A percentile compares a stretch with the other conserved stretches of the same genome.
phyloP scores from a whole-genome alignment of 2,797 vertebrate genomes.

The Mormyrops attenuatus region DNA sequence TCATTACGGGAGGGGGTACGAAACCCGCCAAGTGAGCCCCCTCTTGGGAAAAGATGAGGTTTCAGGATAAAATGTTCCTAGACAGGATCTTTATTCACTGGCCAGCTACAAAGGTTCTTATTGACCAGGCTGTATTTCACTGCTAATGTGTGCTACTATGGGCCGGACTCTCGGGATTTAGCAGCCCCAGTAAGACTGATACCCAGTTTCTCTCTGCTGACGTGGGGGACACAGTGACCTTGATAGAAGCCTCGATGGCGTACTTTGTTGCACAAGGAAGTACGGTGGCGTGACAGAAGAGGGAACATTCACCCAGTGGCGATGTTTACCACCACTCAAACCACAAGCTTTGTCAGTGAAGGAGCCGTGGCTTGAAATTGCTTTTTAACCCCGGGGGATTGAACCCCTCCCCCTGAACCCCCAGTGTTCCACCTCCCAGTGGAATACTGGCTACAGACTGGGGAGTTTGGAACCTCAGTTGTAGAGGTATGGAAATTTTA shows the following conservation, averaged over 20 bases:
- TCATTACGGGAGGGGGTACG: neutral
- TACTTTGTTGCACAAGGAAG: neutral
- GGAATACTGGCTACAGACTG: neutral
- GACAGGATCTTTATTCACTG: conserved; percentile 1
- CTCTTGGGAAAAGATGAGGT: neutral
- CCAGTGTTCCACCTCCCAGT: neutral
- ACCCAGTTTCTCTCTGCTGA: neutral
- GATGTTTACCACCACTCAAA: neutral
- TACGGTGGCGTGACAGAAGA: neutral
- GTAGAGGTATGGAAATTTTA: neutral
- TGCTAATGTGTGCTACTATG: neutral
- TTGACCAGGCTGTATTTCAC: neutral
- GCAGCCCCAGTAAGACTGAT: neutral
- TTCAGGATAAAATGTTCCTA: neutral
- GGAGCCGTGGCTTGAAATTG: neutral
- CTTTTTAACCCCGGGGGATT: too few relatives aligned
- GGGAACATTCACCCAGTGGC: neutral
- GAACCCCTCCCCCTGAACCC: neutral
- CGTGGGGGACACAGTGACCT: neutral
- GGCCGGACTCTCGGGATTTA: neutral
- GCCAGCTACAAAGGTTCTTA: neutral
- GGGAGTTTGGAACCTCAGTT: neutral
- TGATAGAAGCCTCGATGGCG: neutral
- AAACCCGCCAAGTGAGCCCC: neutral
- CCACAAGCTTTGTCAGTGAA: neutral